A percentile compares a stretch with the other conserved stretches of the same genome.
phyloP scores from a whole-genome alignment of 1,140 invertebrate genomes.

The Ips nitidus region DNA sequence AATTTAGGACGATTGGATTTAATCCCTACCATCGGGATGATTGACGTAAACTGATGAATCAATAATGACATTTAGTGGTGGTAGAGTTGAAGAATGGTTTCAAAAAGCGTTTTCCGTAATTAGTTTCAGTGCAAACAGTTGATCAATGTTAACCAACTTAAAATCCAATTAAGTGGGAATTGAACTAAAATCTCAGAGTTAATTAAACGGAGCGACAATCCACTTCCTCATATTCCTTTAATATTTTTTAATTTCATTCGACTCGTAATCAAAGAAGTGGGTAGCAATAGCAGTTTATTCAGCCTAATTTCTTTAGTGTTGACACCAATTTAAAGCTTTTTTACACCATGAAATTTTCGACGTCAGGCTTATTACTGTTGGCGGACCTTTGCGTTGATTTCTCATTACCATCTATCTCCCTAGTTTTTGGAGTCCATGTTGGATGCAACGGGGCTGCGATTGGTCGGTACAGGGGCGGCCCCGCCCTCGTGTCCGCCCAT shows the following conservation, averaged over 20 bases:
- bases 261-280: conserved; percentile 30
- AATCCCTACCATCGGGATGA: too few species aligned
- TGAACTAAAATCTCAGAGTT: too few species aligned
- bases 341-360: conserved; percentile 39
- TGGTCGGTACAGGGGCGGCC: conserved; percentile 31
- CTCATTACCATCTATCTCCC: conserved; percentile 37
- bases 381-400: conserved; percentile 36
- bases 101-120: too few species aligned
- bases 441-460: conserved; percentile 38
- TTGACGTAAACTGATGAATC: too few species aligned
- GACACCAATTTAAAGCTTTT: conserved; percentile 42
- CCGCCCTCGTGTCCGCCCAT: conserved; percentile 43
- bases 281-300: conserved; percentile 41
- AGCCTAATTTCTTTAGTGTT: conserved; percentile 41
- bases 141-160: too few species aligned
- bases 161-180: conserved; percentile 1
- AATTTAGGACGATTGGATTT: too few species aligned
- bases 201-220: too few species aligned
- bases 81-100: too few species aligned
- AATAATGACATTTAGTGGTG: too few species aligned
- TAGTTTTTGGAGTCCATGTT: conserved; percentile 45
- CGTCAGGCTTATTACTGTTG: conserved; percentile 39
- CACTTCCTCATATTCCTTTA: conserved; percentile 20
- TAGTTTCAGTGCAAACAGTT: too few species aligned
- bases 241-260: conserved; percentile 26